Base-by-base conservation (phyloP, 1,140 invertebrate genomes). In the Batillaria attramentaria region DNA sequence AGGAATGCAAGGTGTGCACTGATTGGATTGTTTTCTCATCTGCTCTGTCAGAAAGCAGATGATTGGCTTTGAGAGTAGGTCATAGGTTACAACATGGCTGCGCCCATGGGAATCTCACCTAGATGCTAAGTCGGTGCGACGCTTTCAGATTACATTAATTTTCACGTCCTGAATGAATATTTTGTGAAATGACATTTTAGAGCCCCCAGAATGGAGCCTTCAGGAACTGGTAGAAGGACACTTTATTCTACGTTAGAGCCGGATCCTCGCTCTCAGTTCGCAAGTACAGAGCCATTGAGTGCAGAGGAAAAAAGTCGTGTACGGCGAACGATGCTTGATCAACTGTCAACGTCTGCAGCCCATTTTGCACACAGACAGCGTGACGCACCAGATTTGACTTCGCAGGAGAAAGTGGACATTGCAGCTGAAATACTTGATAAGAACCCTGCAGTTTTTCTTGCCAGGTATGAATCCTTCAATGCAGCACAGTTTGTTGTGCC, bases 311-410 rank as follows among this genome's bases (percentile, higher is more conserved):
- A 72, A 33, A 41, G 60, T 43, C 68, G 90, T 93, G 74, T 81
- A 39, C 84, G 80, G 43, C 62, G 82, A 39, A 81, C 82, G 10
- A 89, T 91, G 84, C 80, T 91, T 13, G 79, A 85, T 31, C 80
- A 83, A 72, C 77, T 92, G 41, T 75, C 85, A 10, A 68, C 84
- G 16, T 87, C 88, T 16, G 79, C 90, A 73, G 90, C 90, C 28
- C 88, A 89, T 79, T 95, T 96, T 83, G 95, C 95, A 89, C 95
- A 94, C 87, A 95, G 97, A 87, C 95, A 96, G 91, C 92, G 94
- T 77, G 93, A 93, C 83, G 95, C 96, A 88, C 92, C 92, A 10
- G 95, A 97, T 86, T 88, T 97, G 57, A 93, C 91, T 2, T 88
- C 91, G 3, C 85, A 90, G 18, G 94, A 97, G 85, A 97, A 96